Base-by-base conservation (phyloP, 2,888 invertebrate genomes). In the Callosobruchus maculatus region DNA sequence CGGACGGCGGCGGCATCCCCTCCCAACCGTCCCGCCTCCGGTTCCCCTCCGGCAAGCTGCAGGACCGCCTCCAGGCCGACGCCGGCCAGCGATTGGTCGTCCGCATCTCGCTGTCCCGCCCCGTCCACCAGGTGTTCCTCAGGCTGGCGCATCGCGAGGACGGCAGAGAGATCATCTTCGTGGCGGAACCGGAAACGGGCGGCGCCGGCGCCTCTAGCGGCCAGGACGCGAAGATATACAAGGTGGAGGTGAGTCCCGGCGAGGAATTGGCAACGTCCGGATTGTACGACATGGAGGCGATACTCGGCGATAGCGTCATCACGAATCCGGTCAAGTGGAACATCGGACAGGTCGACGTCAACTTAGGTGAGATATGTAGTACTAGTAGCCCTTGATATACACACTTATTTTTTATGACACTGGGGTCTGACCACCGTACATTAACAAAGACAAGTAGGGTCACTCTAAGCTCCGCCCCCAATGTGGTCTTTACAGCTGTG, bases 321-420 rank as follows among this genome's bases (percentile, higher is more conserved):
- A 93, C 95, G 79, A 97, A 96, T 87, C 95, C 98, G 20, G 90
- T 98, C 83, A 91, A 93, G 68, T 99, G 98, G 98, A 86, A 89
- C 68, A 85, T 99, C 72, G 97, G 94, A 68, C 92, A 93, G 73
- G 89, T 97, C 4, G 90, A 90, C 74, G 88, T 98, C 76, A 94
- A 91, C 86, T 94, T 97, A 67, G 71, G 71, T 49, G 13, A 22
- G 31, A 18, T 13, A 49, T 49, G 49, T 4, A 26, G 7, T n/a
- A 26, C 2, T 26, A 26, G 26, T 4, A 26, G 7, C 26, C 3
- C 7, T 26, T 26, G 3, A 26, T 26, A 4, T 26, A 26, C 3
- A 26, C 7, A 26, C n/a, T n/a, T n/a, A n/a, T n/a, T n/a, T n/a
- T n/a, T n/a, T n/a, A n/a, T n/a, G n/a, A n/a, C n/a, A n/a, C n/a